Percentiles rank a stretch among this genome's conserved stretches.
phyloP scores from a whole-genome alignment of 2,113 vertebrate genomes.

The Pao palembangensis region DNA sequence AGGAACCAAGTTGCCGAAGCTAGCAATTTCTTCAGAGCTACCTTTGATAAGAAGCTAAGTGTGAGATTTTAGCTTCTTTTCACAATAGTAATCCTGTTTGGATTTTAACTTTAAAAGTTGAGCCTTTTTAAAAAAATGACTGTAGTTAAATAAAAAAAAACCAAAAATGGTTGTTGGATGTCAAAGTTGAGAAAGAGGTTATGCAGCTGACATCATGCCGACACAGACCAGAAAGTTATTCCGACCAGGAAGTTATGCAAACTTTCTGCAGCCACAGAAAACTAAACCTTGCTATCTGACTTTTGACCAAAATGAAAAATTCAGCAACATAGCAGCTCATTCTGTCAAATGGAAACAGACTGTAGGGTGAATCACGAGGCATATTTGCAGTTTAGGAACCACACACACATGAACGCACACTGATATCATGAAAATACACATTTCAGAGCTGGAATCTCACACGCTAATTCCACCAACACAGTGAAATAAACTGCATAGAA shows the following conservation, averaged over 20 bases:
- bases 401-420: neutral
- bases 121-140: too few relatives aligned
- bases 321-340: too few relatives aligned
- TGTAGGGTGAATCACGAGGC: neutral
- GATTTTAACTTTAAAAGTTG: neutral
- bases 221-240: too few relatives aligned
- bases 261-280: too few relatives aligned
- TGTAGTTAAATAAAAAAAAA: too few relatives aligned
- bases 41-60: constrained; percentile 9
- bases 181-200: too few relatives aligned
- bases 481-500: constrained; percentile 26
- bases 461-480: constrained; percentile 32
- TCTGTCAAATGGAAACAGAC: neutral
- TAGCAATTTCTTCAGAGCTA: constrained; percentile 28
- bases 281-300: too few relatives aligned
- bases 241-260: too few relatives aligned
- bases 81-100: neutral
- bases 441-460: constrained; percentile 10
- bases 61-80: neutral
- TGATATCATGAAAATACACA: constrained; percentile 11
- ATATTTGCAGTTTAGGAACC: constrained; percentile 3
- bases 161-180: too few relatives aligned
- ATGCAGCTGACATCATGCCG: too few relatives aligned
- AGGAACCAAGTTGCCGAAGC: constrained; percentile 57
- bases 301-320: too few relatives aligned